A percentile compares a stretch with the other conserved stretches of the same genome.
These are phyloP conservation scores for Sprattus sprattus DNA, from an alignment of 2,113 vertebrate species.

Conservation along the genomic window DNA sequence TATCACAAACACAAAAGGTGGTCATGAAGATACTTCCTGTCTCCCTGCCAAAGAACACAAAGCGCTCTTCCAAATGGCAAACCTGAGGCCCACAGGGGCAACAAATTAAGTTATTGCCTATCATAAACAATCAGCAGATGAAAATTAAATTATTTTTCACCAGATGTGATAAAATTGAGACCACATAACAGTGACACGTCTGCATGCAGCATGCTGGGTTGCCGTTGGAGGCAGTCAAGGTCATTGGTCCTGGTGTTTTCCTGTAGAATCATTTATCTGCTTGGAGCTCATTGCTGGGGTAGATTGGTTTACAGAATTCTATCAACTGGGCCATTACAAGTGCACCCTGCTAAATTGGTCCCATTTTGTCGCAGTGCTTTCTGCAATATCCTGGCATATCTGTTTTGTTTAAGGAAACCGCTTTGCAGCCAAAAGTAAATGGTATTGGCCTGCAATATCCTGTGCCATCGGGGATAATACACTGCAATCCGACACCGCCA, in stretches of 20 bases:
- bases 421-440: neutral
- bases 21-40: too few relatives aligned
- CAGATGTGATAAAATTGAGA: constrained; percentile 19
- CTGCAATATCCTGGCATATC: constrained; percentile 17
- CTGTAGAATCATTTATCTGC: constrained; percentile 28
- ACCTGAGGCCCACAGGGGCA: neutral
- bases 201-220: constrained; percentile 12
- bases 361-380: constrained; percentile 33
- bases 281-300: constrained; percentile 40
- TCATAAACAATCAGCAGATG: neutral
- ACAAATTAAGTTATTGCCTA: neutral
- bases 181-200: constrained; percentile 29
- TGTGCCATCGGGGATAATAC: neutral
- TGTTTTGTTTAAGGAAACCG: constrained; percentile 14
- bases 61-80: neutral
- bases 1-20: too few relatives aligned
- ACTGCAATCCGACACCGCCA: neutral
- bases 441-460: neutral
- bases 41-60: too few relatives aligned
- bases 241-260: constrained; percentile 29
- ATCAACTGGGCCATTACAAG: constrained; percentile 47
- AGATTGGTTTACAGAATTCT: constrained; percentile 50
- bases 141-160: constrained; percentile 35
- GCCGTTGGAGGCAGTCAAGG: constrained; percentile 41
- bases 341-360: constrained; percentile 48